Percentiles rank a stretch among this genome's conserved stretches.
Evolutionary conservation across 2,113 vertebrate genomes (phyloP).

Genomic region (Pontoporia blainvillei): DNA sequence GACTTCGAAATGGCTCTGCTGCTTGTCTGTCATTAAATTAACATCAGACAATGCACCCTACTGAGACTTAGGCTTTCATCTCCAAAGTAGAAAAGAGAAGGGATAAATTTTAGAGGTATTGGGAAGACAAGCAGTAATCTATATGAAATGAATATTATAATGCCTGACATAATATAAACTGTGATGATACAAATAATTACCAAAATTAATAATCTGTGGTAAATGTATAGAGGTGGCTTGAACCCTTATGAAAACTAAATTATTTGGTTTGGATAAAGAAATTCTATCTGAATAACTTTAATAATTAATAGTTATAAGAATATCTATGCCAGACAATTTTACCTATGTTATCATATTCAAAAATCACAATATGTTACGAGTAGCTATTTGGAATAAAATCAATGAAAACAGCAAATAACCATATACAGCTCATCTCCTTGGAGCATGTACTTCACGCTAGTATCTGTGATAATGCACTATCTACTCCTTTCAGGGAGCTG

Average conservation of each 20-base stretch:
- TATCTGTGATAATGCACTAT: neutral
- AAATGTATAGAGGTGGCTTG: neutral
- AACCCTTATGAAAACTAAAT: neutral
- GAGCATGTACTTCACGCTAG: neutral
- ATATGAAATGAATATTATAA: neutral
- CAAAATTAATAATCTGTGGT: neutral
- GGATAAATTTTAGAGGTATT: neutral
- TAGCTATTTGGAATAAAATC: neutral
- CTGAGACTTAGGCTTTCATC: neutral
- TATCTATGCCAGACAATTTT: neutral
- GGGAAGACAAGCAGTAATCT: fast-evolving
- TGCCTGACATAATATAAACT: neutral
- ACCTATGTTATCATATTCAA: neutral
- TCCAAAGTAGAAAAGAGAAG: neutral
- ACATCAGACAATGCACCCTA: neutral
- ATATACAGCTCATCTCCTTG: neutral
- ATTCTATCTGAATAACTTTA: neutral
- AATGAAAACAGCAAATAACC: neutral
- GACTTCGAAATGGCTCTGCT: neutral
- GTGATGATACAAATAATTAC: neutral
- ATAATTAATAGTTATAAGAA: neutral
- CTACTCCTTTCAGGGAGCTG: neutral
- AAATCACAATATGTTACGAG: neutral
- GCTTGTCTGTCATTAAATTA: neutral
- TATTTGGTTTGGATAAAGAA: neutral